Percentiles rank a stretch among this genome's conserved stretches.
Conservation (phyloP, 1,140 invertebrate species). For the Adoxophyes honmai region DNA sequence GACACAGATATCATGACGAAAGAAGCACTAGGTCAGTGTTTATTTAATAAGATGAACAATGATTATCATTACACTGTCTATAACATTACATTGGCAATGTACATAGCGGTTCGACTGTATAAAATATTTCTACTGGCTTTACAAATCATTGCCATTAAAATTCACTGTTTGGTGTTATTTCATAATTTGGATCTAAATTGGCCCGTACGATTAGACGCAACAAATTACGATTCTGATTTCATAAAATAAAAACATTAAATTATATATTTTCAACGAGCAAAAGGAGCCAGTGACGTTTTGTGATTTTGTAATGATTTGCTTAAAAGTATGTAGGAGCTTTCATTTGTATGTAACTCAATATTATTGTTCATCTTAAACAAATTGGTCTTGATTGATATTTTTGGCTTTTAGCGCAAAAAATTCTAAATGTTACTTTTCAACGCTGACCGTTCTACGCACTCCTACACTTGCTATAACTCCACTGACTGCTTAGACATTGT, state of each 20-base stretch:
- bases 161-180: too few species aligned
- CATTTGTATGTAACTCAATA: not conserved
- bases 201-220: too few species aligned
- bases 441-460: slow-evolving; percentile 7
- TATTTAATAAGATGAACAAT: slow-evolving; percentile 29
- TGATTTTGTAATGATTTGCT: not conserved
- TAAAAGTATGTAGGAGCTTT: not conserved
- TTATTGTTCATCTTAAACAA: slow-evolving; percentile 16
- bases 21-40: slow-evolving; percentile 67
- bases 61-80: slow-evolving; percentile 16
- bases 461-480: not conserved
- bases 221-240: too few species aligned
- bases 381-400: not conserved
- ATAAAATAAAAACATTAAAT: too few species aligned
- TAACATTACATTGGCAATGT: not conserved
- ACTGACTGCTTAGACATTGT: not conserved
- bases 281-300: too few species aligned
- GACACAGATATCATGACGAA: slow-evolving; percentile 55
- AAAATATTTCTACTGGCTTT: not conserved
- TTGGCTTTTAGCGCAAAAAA: slow-evolving; percentile 11
- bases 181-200: too few species aligned
- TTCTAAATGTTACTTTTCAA: not conserved
- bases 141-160: not conserved
- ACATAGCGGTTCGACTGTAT: not conserved
- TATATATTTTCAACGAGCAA: too few species aligned